Evolutionary conservation across 2,113 vertebrate species (phyloP), one percentile per base, ranked within the genome.

Genomic region (Cyphomyrus discorhynchus): DNA sequence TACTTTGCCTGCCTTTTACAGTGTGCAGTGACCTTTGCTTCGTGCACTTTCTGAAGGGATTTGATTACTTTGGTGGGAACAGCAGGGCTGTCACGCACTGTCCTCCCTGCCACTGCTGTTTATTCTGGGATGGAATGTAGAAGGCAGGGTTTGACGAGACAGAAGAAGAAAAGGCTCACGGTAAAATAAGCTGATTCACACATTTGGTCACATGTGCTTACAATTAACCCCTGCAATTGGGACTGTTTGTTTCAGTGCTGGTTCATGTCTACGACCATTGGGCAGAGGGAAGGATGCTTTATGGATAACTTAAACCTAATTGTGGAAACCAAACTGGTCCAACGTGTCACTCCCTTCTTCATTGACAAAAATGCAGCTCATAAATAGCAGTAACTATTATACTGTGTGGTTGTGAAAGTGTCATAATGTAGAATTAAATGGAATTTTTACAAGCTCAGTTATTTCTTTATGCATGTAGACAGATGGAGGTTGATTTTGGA

Each of bases 41-140:
- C 11, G 35, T 24, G 24, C 24, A 27, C 5, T 50, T 6, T 31
- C 21, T 50, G 47, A 52, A 50, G 10, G 85, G 8, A 53, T 50
- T 31, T 27, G 27, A 86, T 49, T 15, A 52, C 27, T 31, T 47
- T 52, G 47, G 85, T 86, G 49, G 15, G 85, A 86, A 86, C 49
- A 7, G 49, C 19, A 24, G 50, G 31, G 31, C 3, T 56, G 15
- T 56, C 86, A 42, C 8, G 6, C 86, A 62, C 86, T 19, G 52
- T 42, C 52, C 15, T 52, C 53, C 35, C 47, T 10, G 86, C 27
- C 50, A 87, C 50, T 35, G 35, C 27, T 39, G 52, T 56, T 87
- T 56, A 87, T 58, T 62, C 52, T 87, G 86, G 52, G 52, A 62
- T 87, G 86, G 17, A 87, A 87, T 58, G 31, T 62, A 53, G 86